Base-by-base conservation (phyloP, 2,797 vertebrate genomes). In the Brotula barbata region DNA sequence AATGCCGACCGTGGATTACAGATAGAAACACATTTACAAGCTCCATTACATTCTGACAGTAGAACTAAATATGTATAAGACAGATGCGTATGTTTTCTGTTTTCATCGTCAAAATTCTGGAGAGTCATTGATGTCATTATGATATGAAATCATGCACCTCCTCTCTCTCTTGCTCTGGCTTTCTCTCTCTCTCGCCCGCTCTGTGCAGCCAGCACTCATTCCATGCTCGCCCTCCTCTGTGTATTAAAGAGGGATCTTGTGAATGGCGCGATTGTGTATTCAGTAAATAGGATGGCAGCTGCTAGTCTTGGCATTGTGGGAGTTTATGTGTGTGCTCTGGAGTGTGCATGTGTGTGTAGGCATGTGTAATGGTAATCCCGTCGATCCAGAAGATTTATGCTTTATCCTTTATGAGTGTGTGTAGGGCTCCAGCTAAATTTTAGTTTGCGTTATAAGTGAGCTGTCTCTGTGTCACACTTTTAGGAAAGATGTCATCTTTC, bases 201-300 rank as follows among this genome's bases (percentile, higher is more conserved):
- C 47, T 56, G 36, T 20, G 17, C 68, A 50, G 51, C 73, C 65
- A 65, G 48, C 16, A 10, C 49, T 73, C 64, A 45, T 47, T 57
- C 64, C 58, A 28, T 59, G 58, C 64, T 66, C 72, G 49, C 75
- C 41, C 67, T 73, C 48, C 45, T 63, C 78, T 80, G 68, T 84
- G 75, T 77, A 71, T 86, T 75, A 79, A 82, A 73, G 59, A 53
- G 55, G 63, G 52, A 77, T 64, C 61, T 71, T 73, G 67, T 87
- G 77, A 88, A 85, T 85, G 72, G 68, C 43, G 45, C 78, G 78
- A 85, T 86, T 90, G 85, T 87, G 80, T 77, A 40, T 75, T 74
- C 60, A 77, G 54, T 41, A 47, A 50, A 80, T 80, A 82, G 62
- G 77, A 46, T 34, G 61, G 74, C 81, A 88, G 80, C 81, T 82